Base-by-base conservation (phyloP, 1,140 invertebrate genomes). In the Drosophila sechellia region DNA sequence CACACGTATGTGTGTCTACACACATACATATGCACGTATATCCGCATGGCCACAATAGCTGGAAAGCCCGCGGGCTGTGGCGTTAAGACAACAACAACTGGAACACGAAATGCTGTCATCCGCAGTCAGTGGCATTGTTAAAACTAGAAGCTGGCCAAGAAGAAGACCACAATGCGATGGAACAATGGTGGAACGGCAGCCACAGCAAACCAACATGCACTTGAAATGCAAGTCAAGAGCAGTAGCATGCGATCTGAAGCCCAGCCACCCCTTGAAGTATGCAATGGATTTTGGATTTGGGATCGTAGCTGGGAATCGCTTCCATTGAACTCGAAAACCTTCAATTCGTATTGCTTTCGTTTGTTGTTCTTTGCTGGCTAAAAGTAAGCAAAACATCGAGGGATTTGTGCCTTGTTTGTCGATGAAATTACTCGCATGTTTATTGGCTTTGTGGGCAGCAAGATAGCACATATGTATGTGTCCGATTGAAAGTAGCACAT, bases 161-260 rank as follows among this genome's bases (percentile, higher is more conserved):
- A 57, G 50, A 20, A 54, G 27, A 55, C 49, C 68, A 63, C 71
- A 74, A 56, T 52, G 48, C 34, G 12, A 25, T 42, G 54, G 45
- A 57, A 77, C 74, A 76, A 76, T 77, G 63, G 45, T 70, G 46
- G 53, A 27, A 20, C 25, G 35, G 15, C 45, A 63, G 48, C 43
- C 15, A 31, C 58, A 45, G 45, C 50, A 48, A 49, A 11, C 72
- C 61, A 45, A 48, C 77, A 72, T 86, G 83, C 79, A 87, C 83
- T 86, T 86, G 83, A 86, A 86, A 87, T 87, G 61, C 79, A 71
- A 86, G 83, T 81, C 83, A 86, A 87, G 83, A 86, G 83, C 75
- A 87, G 75, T 57, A 15, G 12, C 37, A 52, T 15, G 4, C 35
- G 25, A 57, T 15, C 10, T 0, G 20, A 22, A 3, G 3, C 2